phyloP scores from a whole-genome alignment of 1,140 invertebrate genomes.

The Drosophila melanica region DNA sequence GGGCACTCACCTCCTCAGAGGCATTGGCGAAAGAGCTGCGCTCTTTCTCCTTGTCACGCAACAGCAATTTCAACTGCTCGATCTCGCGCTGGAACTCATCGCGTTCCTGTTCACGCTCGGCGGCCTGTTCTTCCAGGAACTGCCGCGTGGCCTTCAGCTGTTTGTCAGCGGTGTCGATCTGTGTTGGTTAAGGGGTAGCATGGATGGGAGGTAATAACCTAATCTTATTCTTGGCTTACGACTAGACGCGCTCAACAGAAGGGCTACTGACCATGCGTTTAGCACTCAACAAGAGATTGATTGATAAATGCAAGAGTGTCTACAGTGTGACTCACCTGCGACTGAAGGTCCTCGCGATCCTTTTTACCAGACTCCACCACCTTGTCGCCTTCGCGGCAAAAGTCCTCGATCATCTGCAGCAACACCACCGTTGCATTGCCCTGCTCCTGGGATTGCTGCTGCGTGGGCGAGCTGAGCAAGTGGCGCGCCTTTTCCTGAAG shows the following conservation, averaged over 20 bases:
- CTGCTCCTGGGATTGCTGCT: conserved; percentile 73
- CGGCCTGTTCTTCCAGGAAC: conserved; percentile 92
- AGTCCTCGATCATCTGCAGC: conserved; percentile 87
- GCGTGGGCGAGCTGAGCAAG: conserved; percentile 81
- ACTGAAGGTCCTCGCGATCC: conserved; percentile 89
- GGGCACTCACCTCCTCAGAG: conserved; percentile 85
- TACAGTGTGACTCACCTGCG: conserved; percentile 86
- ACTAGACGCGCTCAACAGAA: conserved; percentile 37
- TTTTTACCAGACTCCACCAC: conserved; percentile 87
- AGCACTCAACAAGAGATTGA: conserved; percentile 37
- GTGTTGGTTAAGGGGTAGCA: conserved; percentile 46
- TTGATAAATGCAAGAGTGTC: neutral
- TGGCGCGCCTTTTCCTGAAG: conserved; percentile 85
- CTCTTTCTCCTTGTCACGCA: conserved; percentile 87
- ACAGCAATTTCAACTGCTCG: conserved; percentile 86
- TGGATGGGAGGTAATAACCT: conserved; percentile 37
- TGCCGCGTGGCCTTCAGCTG: conserved; percentile 89
- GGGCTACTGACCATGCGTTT: conserved; percentile 63
- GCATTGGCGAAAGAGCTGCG: conserved; percentile 85
- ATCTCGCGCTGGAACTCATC: conserved; percentile 90
- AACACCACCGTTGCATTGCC: conserved; percentile 84
- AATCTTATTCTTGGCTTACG: conserved; percentile 49
- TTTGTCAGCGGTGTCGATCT: conserved; percentile 92
- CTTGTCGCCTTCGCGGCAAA: conserved; percentile 86
- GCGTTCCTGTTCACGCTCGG: conserved; percentile 90